These are phyloP conservation scores for Anoura caudifer DNA, from an alignment of 2,113 vertebrate genomes.

Conservation along the genomic window DNA sequence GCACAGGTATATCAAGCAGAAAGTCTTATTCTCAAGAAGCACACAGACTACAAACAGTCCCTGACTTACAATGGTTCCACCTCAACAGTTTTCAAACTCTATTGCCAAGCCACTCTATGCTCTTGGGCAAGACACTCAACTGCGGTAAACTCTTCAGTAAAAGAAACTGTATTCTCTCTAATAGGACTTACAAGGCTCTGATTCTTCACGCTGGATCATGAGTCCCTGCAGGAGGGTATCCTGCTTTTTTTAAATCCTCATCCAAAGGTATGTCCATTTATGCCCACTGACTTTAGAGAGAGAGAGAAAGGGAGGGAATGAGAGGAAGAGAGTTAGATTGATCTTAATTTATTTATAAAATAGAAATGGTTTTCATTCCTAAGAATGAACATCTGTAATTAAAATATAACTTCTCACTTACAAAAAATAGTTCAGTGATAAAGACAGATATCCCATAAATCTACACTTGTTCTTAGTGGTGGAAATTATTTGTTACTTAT, in stretches of 20 bases:
- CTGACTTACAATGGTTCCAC: not conserved
- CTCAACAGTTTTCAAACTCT: not conserved
- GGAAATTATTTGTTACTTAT: not conserved
- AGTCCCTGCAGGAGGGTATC: not conserved
- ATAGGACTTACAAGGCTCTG: not conserved
- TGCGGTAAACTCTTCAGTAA: not conserved
- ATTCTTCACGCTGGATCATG: not conserved
- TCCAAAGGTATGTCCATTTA: too few relatives aligned
- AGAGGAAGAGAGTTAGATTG: too few relatives aligned
- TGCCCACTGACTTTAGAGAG: too few relatives aligned
- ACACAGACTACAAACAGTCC: not conserved
- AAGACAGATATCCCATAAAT: not conserved
- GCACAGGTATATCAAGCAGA: not conserved
- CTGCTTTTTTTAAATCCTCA: too few relatives aligned
- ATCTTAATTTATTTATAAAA: not conserved
- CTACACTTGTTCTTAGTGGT: not conserved
- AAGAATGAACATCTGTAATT: not conserved
- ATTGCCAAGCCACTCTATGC: not conserved
- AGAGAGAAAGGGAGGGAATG: too few relatives aligned
- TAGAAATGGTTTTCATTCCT: not conserved
- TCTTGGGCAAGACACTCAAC: not conserved
- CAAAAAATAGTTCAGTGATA: not conserved
- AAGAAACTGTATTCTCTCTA: not conserved
- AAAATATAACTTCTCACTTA: not conserved
- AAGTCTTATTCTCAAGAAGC: not conserved